Base-by-base conservation (phyloP, 2,113 vertebrate genomes). In the Calonectris borealis region DNA sequence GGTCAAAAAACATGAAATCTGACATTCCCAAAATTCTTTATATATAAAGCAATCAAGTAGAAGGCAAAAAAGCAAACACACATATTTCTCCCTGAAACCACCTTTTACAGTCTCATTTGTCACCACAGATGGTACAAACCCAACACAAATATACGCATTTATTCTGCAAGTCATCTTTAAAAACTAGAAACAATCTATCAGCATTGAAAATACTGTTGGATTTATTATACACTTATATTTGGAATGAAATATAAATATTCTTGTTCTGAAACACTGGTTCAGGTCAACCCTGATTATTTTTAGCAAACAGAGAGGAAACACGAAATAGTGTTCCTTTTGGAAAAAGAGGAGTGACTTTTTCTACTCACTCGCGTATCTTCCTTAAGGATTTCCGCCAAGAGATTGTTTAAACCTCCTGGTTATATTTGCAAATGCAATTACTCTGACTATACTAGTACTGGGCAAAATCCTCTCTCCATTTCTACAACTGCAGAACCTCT, bases 71-170 rank as follows among this genome's bases (percentile, higher is more conserved):
- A 34, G 1, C 17, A 57, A 55, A 36, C 18, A 46, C 25, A 38
- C 3, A 8, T 11, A 21, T 42, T 75, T 68, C 20, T 66, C 19
- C 11, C 38, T 4, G 3, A 61, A 62, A 55, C 10, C 14, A 48
- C 36, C 20, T 60, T 36, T 64, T 51, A 54, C 20, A 44, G 16
- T 22, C 38, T 81, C 26, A 70, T 55, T 79, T 84, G 24, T 66
- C 52, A 75, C n/a, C 52, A 69, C n/a, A 44, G 38, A 31, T 22
- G 20, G 55, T 61, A 91, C 32, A 91, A 91, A 75, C 11, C 19
- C 25, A 86, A 68, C 6, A 25, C 16, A 88, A 70, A 73, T 0
- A 0, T 31, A 64, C 7, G 61, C 5, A 7, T 27, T 36, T 7
- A 26, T 81, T 72, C 54, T 78, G 51, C n/a, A 92, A 66, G 60